Base-by-base conservation (phyloP, 2,797 vertebrate genomes). In the Catostomus latipinnis region DNA sequence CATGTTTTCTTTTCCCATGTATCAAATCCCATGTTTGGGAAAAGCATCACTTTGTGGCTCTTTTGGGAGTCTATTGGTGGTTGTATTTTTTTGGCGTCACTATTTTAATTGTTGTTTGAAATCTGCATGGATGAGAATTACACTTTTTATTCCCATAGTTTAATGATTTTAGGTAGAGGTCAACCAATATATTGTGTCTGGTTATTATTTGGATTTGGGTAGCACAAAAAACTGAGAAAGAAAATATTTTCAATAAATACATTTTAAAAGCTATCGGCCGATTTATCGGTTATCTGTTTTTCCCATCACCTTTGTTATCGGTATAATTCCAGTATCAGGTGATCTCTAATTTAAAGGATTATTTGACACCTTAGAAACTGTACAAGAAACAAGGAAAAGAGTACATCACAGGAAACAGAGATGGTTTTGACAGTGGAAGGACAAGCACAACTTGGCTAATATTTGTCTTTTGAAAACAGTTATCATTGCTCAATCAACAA, bases 1-100 rank as follows among this genome's bases (percentile, higher is more conserved):
- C 77, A 81, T 43, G 13, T 8, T 76, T 82, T 61, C 81, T 34
- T 73, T 88, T 87, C 87, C 86, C 88, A 87, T 81, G 82, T 81
- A 54, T 74, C 49, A 54, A 48, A 16, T 2, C 1, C 34, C 34
- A 34, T 34, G 34, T 48, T 8, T 62, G 16, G 5, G 54, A 18
- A 46, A 58, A 72, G 34, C 34, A 34, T 34, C 34, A 6, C 22
- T 14, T 8, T 7, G 2, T 18, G 58, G 0, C 6, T 14, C 22
- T 8, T 4, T 45, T 56, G 22, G 6, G 7, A 50, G 8, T 73
- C 8, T 14, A 52, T 50, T 12, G 11, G 22, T 57, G 14, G 11
- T 16, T 65, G 10, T 34, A 45, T 2, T 22, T 60, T 58, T 6
- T 18, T 10, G 6, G 58, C 18, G 10, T 66, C 11, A 18, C 22